Conservation (phyloP, 2,797 vertebrate genomes). For the Hippocampus kuda region DNA sequence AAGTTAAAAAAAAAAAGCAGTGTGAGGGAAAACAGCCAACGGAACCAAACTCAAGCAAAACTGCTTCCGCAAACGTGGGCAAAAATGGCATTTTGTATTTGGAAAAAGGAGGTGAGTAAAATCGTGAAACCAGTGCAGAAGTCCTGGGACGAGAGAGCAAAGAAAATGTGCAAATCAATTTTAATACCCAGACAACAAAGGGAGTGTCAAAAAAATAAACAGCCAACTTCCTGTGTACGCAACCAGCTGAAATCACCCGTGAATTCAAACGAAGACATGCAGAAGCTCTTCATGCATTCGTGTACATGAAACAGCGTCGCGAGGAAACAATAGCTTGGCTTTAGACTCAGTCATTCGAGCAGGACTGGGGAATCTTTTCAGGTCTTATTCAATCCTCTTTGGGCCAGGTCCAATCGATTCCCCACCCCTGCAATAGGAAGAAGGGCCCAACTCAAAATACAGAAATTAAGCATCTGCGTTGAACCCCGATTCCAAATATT, state of each 20-base stretch:
- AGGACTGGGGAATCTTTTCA: neutral
- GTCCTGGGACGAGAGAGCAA: conserved; percentile 47
- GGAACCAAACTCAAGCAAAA: conserved; percentile 12
- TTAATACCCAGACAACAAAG: conserved; percentile 19
- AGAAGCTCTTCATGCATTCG: conserved; percentile 61
- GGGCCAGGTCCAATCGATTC: neutral
- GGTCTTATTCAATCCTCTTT: neutral
- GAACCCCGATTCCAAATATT: neutral
- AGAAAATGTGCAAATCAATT: conserved; percentile 15
- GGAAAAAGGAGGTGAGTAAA: conserved; percentile 9
- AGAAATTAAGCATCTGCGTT: neutral
- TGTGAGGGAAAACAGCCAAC: neutral
- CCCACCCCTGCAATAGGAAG: neutral
- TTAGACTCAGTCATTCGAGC: conserved; percentile 16
- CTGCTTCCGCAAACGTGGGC: conserved; percentile 2
- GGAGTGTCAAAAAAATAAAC: conserved; percentile 21
- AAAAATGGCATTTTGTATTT: neutral
- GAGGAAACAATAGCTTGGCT: conserved; percentile 34
- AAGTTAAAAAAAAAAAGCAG: neutral
- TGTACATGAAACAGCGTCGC: conserved; percentile 33
- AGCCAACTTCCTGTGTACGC: conserved; percentile 72
- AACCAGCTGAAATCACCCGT: conserved; percentile 46
- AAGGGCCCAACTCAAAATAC: too few species aligned
- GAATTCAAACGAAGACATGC: conserved; percentile 59
- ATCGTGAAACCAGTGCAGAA: conserved; percentile 22